Conservation (phyloP, 2,113 vertebrate species). For the Laterallus jamaicensis region DNA sequence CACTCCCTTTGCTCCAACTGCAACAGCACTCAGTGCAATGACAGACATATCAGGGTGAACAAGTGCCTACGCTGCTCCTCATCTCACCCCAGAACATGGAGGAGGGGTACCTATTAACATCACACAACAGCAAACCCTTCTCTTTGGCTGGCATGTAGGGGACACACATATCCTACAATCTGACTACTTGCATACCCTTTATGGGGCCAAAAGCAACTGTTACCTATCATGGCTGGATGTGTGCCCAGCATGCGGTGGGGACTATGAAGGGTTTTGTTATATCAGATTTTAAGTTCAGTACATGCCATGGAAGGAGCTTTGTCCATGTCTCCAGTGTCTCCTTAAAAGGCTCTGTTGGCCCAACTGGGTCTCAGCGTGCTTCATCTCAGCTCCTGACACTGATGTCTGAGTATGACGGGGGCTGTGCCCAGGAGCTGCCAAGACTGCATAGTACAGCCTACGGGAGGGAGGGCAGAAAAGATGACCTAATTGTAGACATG, state of each 20-base stretch:
- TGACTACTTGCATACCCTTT: no score
- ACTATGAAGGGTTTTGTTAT: not conserved
- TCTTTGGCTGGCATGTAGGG: rapidly evolving
- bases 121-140: rapidly evolving
- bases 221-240: not conserved
- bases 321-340: not conserved
- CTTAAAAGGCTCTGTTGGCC: not conserved
- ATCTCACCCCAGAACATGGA: not conserved
- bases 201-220: not conserved
- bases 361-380: not conserved
- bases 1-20: not conserved
- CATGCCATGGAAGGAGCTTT: not conserved
- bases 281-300: not conserved
- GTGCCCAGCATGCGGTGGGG: not conserved
- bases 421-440: slow-evolving; percentile 3
- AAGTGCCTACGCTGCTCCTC: not conserved
- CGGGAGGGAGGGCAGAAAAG: not conserved
- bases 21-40: not conserved
- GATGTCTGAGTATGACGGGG: not conserved
- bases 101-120: not conserved
- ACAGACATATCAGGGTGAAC: not conserved
- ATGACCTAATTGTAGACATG: not conserved
- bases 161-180: no score
- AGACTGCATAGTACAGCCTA: not conserved
- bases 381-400: not conserved